Evolutionary conservation across 2,888 invertebrate genomes (phyloP).

Genomic region (Leptinotarsa tumamoca): DNA sequence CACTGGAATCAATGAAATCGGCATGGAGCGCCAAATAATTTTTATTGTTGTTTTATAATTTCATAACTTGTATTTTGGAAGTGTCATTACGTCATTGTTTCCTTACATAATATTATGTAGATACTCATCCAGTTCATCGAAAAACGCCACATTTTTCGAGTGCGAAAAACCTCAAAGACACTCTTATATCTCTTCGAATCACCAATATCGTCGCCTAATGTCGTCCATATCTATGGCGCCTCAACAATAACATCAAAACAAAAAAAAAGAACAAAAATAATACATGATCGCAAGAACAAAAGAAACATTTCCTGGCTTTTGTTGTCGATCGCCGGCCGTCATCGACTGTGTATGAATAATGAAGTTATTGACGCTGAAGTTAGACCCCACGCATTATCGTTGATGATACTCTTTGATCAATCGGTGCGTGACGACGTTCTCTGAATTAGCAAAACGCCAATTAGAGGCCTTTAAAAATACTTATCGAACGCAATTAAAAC

Average conservation of each 20-base stretch:
- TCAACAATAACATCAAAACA: constrained; percentile 26
- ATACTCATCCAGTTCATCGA: no score
- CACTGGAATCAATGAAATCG: no score
- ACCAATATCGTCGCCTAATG: neutral
- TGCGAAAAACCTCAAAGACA: no score
- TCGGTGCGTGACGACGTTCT: constrained; percentile 12
- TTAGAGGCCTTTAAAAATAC: constrained; percentile 30
- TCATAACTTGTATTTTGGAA: no score
- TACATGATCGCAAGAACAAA: constrained; percentile 31
- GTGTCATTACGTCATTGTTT: no score
- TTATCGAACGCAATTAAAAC: constrained; percentile 39
- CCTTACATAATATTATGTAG: no score
- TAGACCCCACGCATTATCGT: constrained; percentile 39
- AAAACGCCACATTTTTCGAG: no score
- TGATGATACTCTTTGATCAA: constrained; percentile 37
- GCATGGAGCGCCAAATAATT: no score
- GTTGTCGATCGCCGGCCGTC: constrained; percentile 33
- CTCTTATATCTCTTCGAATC: neutral
- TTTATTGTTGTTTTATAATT: no score
- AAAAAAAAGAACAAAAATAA: constrained; percentile 30
- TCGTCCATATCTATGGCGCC: constrained; percentile 4
- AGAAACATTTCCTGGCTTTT: constrained; percentile 42
- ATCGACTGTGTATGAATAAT: constrained; percentile 42
- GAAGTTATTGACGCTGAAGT: constrained; percentile 43
- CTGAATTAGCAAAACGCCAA: constrained; percentile 31